Base-by-base conservation (phyloP, 2,888 invertebrate species). In the Cetonia aurata region DNA sequence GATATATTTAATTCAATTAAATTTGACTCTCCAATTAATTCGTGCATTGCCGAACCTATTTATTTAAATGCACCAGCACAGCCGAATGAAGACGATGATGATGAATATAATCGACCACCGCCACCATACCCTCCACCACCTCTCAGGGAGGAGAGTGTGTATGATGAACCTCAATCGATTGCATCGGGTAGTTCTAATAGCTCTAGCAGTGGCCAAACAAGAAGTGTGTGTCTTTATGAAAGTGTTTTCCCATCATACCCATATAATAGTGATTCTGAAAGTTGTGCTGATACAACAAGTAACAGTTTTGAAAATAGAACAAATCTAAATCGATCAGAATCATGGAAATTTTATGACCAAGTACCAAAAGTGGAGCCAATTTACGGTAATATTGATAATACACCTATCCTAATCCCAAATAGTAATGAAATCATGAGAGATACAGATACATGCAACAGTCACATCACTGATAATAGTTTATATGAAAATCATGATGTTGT, bases 1-100 rank as follows among this genome's bases (percentile, higher is more conserved):
- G 80, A 87, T 78, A 84, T 91, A 10, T 92, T 92, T 85, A 89
- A 88, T 77, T 88, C 88, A 53, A 89, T 91, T 72, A 88, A 88
- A 73, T 91, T 91, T 77, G 88, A 89, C 75, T 91, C 91, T 13
- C 91, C 91, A 1, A 81, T 89, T 60, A 73, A 70, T 60, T 17
- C 56, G 1, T 12, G 42, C 2, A n/a, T 44, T 6, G 19, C 44
- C 8, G 55, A 66, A 31, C 56, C 46, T 12, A 68, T 72, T 59
- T 75, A 76, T 65, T 71, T 69, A 33, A 76, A 77, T 37, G 59
- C 53, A 42, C 52, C 50, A 79, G 84, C 76, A 73, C 46, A 66
- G 37, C 6, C 37, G n/a, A 48, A 62, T 19, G 69, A 68, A 52
- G 71, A 68, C 19, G 75, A 73, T 68, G 75, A 75, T 50, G 75